Evolutionary conservation across 1,140 invertebrate genomes (phyloP), one percentile per base, ranked within the genome.

Genomic region (Drosophila busckii): DNA sequence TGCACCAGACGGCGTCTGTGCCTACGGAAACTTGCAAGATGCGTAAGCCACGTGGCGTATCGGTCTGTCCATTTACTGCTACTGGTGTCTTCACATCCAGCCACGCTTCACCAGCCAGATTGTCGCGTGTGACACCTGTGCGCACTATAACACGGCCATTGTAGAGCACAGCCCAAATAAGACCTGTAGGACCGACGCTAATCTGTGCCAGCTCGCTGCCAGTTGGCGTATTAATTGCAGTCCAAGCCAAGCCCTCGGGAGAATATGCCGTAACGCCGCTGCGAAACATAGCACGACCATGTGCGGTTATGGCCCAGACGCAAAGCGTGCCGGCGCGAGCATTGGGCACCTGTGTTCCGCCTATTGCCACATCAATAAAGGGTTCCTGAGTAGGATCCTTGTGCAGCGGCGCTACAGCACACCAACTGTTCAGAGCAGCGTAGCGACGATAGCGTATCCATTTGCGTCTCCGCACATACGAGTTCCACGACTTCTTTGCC

Each of bases 281-380:
- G 56, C 96, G 90, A 71, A 94, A 95, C 92, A 97, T 95, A 16
- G 96, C 92, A 82, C 95, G 89, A 25, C 96, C 96, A 84, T 95
- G 93, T 15, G 95, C 93, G 20, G 96, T 97, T 25, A 97, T 94
- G 10, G 95, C 94, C 96, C 96, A 97, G 2, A 98, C 95, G 68
- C 93, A 89, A 46, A 96, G 88, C 25, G 90, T 91, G 4, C 94
- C 94, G 20, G 90, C 87, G 54, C 91, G 89, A 8, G 92, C 92
- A 82, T 94, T 94, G 42, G 94, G 92, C 45, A 96, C 90, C 80
- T 92, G 91, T 73, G 93, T 92, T 22, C 95, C 95, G 37, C 96
- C 95, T 63, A 97, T 92, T 58, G 92, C 91, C 32, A 97, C 91
- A 89, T 97, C 86, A 40, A 91, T 90, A 23, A 91, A 91, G n/a